phyloP scores from a whole-genome alignment of 2,888 invertebrate genomes.

The Hanleya hanleyi region DNA sequence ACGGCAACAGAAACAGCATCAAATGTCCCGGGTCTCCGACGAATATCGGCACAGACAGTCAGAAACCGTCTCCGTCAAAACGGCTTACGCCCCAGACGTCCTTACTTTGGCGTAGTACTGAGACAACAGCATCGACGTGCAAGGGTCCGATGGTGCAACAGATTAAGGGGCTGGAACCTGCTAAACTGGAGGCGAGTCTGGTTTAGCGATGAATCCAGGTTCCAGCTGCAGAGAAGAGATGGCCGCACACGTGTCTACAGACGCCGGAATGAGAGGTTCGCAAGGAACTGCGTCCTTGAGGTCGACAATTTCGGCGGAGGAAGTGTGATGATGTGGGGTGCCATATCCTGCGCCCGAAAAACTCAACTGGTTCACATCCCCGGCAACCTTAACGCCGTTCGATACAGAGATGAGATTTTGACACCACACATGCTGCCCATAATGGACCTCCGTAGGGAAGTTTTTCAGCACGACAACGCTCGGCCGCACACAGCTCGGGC shows the following conservation, averaged over 20 bases:
- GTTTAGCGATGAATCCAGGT: constrained; percentile 1
- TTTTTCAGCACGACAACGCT: constrained; percentile 38
- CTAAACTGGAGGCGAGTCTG: background rate
- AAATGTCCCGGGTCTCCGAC: background rate
- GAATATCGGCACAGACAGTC: constrained; percentile 11
- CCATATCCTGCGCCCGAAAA: background rate
- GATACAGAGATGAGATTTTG: constrained; percentile 10
- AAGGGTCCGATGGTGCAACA: background rate
- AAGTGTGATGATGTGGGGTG: constrained; percentile 35
- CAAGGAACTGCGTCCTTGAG: constrained; percentile 12
- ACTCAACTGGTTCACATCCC: background rate
- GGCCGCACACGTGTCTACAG: constrained; percentile 20
- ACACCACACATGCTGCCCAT: constrained; percentile 23
- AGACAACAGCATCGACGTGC: background rate
- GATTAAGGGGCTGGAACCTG: background rate
- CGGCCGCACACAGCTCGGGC: constrained; percentile 23
- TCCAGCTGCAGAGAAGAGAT: background rate
- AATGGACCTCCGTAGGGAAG: constrained; percentile 3
- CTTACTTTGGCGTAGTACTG: background rate
- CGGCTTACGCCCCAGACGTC: constrained; percentile 1
- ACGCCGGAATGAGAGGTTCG: constrained; percentile 12
- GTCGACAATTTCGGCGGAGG: constrained; percentile 28
- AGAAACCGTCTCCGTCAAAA: background rate
- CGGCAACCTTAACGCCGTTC: constrained; percentile 27
- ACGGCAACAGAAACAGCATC: constrained; percentile 9